Base-by-base conservation (phyloP, 2,113 vertebrate species). In the Python bivittatus region DNA sequence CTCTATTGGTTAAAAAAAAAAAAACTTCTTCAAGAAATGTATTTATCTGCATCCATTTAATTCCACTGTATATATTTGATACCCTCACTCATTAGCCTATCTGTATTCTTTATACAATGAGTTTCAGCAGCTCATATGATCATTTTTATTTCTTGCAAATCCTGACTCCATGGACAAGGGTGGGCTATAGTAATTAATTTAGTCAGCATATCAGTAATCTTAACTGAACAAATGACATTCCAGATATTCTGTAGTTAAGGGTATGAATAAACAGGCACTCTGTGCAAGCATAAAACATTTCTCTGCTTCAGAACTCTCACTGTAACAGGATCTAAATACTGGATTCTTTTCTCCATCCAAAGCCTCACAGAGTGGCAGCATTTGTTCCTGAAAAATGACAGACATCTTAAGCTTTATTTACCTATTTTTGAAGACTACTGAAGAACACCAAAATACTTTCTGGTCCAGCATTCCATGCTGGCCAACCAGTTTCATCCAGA, bases 341-440 rank as follows among this genome's bases (percentile, higher is more conserved):
- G 87, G 92, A 95, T 88, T 92, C 38, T 89, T 92, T 92, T 89
- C 87, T 72, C 87, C 72, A 89, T 92, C 84, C 87, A 88, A 86
- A 86, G 42, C 58, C 22, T 87, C 84, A 93, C 44, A 54, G 91
- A 94, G 15, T 6, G 12, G 89, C 38, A 95, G 79, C 64, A 54
- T 88, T 87, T 91, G 92, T 57, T 27, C 29, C 38, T 93, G 91
- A 88, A 94, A 60, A 94, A 97, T 93, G 23, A 91, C 94, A 93
- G 52, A 53, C 53, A n/a, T 48, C 68, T 91, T 60, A 86, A 90
- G 83, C 29, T 90, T 95, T 96, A 92, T 44, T 56, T 93, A 95
- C 54, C 25, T 91, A 84, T 48, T 89, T 88, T 92, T 95, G 95
- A 94, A 88, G 72, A 56, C 87, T 84, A 44, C 48, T 61, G 91